Evolutionary conservation across 2,888 invertebrate genomes (phyloP), one percentile per base, ranked within the genome.

Genomic region (Lepidocyrtinus sp.): DNA sequence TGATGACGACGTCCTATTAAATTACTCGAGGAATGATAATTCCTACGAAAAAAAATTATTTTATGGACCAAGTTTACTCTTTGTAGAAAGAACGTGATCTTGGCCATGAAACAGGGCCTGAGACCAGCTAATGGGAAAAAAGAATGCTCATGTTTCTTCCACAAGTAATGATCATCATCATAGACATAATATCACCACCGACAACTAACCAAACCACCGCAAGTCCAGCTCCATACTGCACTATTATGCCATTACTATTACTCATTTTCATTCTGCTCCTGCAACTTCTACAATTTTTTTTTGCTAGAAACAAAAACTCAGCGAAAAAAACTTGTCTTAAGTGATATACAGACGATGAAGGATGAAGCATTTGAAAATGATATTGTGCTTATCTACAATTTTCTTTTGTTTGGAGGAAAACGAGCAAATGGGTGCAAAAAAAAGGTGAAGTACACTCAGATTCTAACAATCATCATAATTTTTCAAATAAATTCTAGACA

Each of bases 21-120:
- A 78, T 78, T 78, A 78, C 78, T 72, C 24, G 65, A 55, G 73
- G 68, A 78, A 78, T 72, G 78, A 78, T 78, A 78, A 78, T 67
- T 67, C 55, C 59, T 45, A 71, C 65, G 15, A 50, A 77, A 73
- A 73, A 55, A 55, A 55, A 55, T 55, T n/a, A 45, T 78, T 78
- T 78, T 73, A 73, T 77, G 77, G 64, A 71, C 77, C 77, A 71
- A 62, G 71, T 72, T 71, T 59, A 73, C 68, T 55, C 17, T 55
- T n/a, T 55, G 36, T 7, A 5, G 36, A 36, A 36, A 36, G 63
- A 78, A 78, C 78, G 78, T 78, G 78, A 78, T 78, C 68, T 73
- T 73, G 68, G 45, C 61, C 67, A 65, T 76, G 70, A 77, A 26
- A 65, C 26, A 61, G 50, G 55, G 26, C 46, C 17, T 73, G 78